These are phyloP conservation scores for Neoaliturus tenellus DNA, from an alignment of 2,888 invertebrate species.

Conservation along the genomic window DNA sequence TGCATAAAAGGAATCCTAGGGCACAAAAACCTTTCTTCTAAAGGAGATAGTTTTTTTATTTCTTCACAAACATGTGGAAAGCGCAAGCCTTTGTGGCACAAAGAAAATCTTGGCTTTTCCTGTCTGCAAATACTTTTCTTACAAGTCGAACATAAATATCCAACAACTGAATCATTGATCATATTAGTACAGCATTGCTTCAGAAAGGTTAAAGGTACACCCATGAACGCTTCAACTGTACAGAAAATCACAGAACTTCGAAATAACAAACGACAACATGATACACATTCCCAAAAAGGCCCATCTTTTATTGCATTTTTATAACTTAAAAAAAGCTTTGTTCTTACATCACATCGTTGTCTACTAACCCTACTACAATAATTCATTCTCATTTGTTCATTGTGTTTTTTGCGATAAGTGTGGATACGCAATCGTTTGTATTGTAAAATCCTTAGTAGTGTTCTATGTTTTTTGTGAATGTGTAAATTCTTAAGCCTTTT, in stretches of 20 bases:
- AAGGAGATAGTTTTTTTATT: conserved; percentile 35
- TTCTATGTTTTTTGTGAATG: too few species aligned
- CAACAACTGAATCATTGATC: background rate
- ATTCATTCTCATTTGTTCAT: too few species aligned
- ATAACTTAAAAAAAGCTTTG: background rate
- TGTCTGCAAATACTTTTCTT: conserved; percentile 11
- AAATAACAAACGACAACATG: background rate
- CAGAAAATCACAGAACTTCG: background rate
- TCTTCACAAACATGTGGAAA: conserved; percentile 39
- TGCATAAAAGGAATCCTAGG: conserved; percentile 54
- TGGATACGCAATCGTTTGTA: too few species aligned
- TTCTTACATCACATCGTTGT: background rate
- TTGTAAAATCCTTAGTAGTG: too few species aligned
- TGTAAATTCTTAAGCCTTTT: too few species aligned
- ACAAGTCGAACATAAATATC: conserved; percentile 29
- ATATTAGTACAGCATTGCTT: background rate
- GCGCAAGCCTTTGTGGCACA: background rate
- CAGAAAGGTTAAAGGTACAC: background rate
- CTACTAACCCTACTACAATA: background rate
- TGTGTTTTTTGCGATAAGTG: too few species aligned
- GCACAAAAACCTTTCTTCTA: conserved; percentile 53
- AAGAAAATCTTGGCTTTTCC: background rate
- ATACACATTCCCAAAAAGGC: background rate
- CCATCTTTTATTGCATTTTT: background rate
- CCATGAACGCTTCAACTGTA: background rate